A percentile compares a stretch with the other conserved stretches of the same genome.
Conservation (phyloP, 2,888 invertebrate species). For the Phyto melanocephala region DNA sequence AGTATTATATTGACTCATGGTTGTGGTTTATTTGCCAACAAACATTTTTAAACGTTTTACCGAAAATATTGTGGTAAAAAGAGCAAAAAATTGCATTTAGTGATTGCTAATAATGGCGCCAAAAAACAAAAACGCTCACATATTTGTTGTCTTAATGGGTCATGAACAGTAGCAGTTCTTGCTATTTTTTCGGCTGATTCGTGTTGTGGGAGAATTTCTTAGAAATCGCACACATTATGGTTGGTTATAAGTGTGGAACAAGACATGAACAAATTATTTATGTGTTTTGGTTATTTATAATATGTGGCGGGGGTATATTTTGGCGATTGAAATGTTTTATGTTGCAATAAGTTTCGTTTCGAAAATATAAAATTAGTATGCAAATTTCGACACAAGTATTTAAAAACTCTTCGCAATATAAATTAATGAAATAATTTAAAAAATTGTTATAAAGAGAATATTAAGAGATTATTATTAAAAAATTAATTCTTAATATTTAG, state of each 20-base stretch:
- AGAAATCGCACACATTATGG: slow-evolving; percentile 48
- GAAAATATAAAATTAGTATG: too few relatives aligned
- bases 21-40: slow-evolving; percentile 25
- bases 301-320: slow-evolving; percentile 16
- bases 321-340: background rate
- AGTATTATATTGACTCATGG: slow-evolving; percentile 30
- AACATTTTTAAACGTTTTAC: slow-evolving; percentile 51
- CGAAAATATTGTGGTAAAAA: slow-evolving; percentile 25
- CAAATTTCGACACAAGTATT: too few relatives aligned
- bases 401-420: too few relatives aligned
- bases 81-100: slow-evolving; percentile 32
- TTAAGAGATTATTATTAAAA: too few relatives aligned
- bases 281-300: slow-evolving; percentile 23
- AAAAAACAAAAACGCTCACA: slow-evolving; percentile 20
- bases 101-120: slow-evolving; percentile 55
- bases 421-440: too few relatives aligned
- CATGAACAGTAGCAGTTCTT: slow-evolving; percentile 52
- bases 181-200: background rate
- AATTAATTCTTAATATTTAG: too few relatives aligned
- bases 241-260: slow-evolving; percentile 38
- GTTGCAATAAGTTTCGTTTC: background rate
- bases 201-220: slow-evolving; percentile 54
- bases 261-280: slow-evolving; percentile 33
- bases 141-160: slow-evolving; percentile 50
- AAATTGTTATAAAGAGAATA: too few relatives aligned